Evolutionary conservation across 30 jellyfish, hydroid and myxozoan species (phyloP).

Genomic region (Haliclystus octoradiatus): DNA sequence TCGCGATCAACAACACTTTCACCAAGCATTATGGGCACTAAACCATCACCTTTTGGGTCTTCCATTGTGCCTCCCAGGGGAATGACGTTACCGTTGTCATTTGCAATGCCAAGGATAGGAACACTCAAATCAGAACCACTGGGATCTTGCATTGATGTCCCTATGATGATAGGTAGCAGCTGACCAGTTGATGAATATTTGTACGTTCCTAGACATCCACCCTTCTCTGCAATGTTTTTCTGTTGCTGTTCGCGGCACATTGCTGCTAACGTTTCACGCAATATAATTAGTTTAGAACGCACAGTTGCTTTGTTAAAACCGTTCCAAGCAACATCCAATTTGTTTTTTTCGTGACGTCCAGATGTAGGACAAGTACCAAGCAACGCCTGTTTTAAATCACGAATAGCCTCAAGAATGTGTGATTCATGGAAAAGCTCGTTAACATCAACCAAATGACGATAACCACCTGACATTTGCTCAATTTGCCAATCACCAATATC

Average conservation of each 20-base stretch:
- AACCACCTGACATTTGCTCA: constrained; percentile 79
- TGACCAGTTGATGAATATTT: constrained; percentile 84
- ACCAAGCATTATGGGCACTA: constrained; percentile 73
- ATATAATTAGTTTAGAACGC: constrained; percentile 42
- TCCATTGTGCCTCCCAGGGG: constrained; percentile 97
- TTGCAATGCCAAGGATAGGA: constrained; percentile 85
- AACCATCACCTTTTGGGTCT: constrained; percentile 87
- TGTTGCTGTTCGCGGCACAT: constrained; percentile 51
- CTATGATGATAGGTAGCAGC: constrained; percentile 76
- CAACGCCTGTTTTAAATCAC: constrained; percentile 62
- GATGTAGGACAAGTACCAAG: constrained; percentile 57
- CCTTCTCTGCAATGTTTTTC: constrained; percentile 50
- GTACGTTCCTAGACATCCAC: constrained; percentile 97
- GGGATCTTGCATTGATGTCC: constrained; percentile 82
- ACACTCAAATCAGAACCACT: constrained; percentile 94
- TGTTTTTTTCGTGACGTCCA: constrained; percentile 93
- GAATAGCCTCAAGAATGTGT: constrained; percentile 57
- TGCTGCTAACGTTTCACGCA: constrained; percentile 58
- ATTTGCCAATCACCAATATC: constrained; percentile 16
- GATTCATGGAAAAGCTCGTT: constrained; percentile 84
- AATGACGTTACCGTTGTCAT: constrained; percentile 57
- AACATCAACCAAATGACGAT: constrained; percentile 79
- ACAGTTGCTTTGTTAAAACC: constrained; percentile 60
- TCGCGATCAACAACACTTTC: constrained; percentile 82
- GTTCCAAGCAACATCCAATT: constrained; percentile 50